These are phyloP conservation scores for Agonopterix alstromeriana DNA, from an alignment of 2,888 invertebrate genomes.

Conservation along the genomic window DNA sequence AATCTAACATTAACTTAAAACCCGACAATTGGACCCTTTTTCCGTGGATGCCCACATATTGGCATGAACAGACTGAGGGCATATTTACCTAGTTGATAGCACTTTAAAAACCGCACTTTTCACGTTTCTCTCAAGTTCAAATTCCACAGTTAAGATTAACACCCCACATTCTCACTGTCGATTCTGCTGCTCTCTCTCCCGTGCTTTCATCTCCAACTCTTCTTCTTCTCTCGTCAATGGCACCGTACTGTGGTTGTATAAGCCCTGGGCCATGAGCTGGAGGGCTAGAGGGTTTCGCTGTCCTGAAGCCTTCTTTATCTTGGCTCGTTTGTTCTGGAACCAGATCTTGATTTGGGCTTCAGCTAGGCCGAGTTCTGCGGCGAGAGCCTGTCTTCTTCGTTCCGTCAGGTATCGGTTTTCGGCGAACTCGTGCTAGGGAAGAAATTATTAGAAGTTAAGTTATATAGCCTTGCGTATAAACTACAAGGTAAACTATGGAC, in stretches of 20 bases:
- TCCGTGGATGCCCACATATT: no score
- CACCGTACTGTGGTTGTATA: slow-evolving; percentile 84
- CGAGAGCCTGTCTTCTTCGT: slow-evolving; percentile 90
- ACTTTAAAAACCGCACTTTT: not conserved
- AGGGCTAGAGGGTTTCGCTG: slow-evolving; percentile 90
- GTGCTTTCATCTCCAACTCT: slow-evolving; percentile 72
- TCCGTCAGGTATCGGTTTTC: slow-evolving; percentile 96
- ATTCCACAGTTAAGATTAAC: not conserved
- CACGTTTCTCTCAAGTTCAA: not conserved
- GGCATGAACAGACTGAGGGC: not conserved
- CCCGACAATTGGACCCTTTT: no score
- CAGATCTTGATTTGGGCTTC: slow-evolving; percentile 99
- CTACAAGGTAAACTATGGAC: no score
- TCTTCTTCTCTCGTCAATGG: slow-evolving; percentile 16
- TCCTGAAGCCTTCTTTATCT: slow-evolving; percentile 94
- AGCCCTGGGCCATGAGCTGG: slow-evolving; percentile 95
- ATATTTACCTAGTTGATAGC: not conserved
- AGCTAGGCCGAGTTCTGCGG: slow-evolving; percentile 92
- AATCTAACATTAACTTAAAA: no score
- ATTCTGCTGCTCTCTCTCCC: slow-evolving; percentile 56
- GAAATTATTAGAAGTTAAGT: not conserved
- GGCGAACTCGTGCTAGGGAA: slow-evolving; percentile 87
- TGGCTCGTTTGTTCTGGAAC: slow-evolving; percentile 98
- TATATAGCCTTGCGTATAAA: no score
- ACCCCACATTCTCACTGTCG: slow-evolving; percentile 29